Evolutionary conservation across 2,113 vertebrate species (phyloP), one percentile per base, ranked within the genome.

Genomic region (Myotis davidii): DNA sequence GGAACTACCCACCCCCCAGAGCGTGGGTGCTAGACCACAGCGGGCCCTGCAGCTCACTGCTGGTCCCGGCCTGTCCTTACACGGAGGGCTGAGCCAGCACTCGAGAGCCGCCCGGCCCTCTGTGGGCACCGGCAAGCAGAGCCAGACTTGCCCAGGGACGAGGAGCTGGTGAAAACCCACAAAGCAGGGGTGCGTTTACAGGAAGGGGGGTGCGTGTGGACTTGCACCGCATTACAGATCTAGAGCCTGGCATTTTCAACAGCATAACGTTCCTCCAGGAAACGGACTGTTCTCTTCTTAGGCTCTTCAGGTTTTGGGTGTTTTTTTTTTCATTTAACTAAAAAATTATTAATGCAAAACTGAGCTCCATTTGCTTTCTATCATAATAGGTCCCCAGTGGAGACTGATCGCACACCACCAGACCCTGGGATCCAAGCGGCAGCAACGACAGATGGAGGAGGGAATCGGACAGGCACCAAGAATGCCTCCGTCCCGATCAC

Each of bases 401-500:
- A 61, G 82, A 48, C 32, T 10, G 56, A 48, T 6, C 3, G 3
- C n/a, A 79, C 11, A 5, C n/a, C 61, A 6, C 32, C 13, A 23
- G 59, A 76, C 11, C 2, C 23, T 0, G 32, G 23, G 18, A 52
- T 16, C 17, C 77, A 25, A 61, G 74, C 0, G 18, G 85, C 1
- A 42, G 69, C 27, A 87, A 5, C 0, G 34, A 32, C 3, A 25
- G 12, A 25, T 1, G 13, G 0, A 37, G 29, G 48, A 16, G 48
- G 67, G 16, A 42, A 27, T 3, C 3, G 0, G 39, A n/a, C 4
- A 64, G 32, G 64, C 29, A 32, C 13, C 5, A 3, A 12, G 21
- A 39, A 9, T 0, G 10, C 13, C 52, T 59, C 29, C 1, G 0
- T 21, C 1, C 69, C 27, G 42, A 7, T 39, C 50, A 2, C 17